These are phyloP conservation scores for Chelidonichthys spinosus DNA, from an alignment of 2,797 vertebrate species.

Conservation along the genomic window DNA sequence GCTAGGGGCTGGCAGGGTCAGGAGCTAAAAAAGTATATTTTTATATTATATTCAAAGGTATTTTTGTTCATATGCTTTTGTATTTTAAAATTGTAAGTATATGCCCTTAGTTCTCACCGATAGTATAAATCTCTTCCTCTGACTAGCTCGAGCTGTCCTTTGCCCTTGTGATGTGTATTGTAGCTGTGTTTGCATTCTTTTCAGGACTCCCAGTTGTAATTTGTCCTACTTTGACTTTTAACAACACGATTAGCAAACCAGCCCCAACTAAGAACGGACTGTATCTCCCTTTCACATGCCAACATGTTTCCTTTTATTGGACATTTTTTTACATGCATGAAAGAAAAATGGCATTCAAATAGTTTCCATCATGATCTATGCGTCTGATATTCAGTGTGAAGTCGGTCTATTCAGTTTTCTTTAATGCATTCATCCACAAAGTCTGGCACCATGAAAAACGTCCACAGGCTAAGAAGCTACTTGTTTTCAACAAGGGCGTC, in stretches of 20 bases:
- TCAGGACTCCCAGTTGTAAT: background rate
- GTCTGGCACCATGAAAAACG: background rate
- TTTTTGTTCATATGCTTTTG: background rate
- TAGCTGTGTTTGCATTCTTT: background rate
- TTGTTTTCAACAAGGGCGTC: constrained; percentile 3
- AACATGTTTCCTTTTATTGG: constrained; percentile 1
- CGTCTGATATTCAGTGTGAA: background rate
- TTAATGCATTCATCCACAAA: background rate
- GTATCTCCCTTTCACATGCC: background rate
- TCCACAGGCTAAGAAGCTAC: constrained; percentile 11
- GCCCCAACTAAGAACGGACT: background rate
- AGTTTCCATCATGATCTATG: background rate
- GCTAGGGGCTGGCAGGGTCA: background rate
- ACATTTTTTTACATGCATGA: background rate
- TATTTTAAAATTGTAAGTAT: background rate
- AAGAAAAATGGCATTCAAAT: background rate
- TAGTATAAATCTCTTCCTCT: too few species aligned
- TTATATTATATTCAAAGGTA: too few species aligned
- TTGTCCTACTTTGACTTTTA: background rate
- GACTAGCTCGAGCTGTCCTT: too few species aligned
- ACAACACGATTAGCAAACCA: background rate
- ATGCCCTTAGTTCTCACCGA: too few species aligned
- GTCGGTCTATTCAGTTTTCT: background rate
- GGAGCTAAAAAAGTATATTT: too few species aligned
- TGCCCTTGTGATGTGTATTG: too few species aligned